Base-by-base conservation (phyloP, 2,888 invertebrate genomes). In the Tetropium fuscum region DNA sequence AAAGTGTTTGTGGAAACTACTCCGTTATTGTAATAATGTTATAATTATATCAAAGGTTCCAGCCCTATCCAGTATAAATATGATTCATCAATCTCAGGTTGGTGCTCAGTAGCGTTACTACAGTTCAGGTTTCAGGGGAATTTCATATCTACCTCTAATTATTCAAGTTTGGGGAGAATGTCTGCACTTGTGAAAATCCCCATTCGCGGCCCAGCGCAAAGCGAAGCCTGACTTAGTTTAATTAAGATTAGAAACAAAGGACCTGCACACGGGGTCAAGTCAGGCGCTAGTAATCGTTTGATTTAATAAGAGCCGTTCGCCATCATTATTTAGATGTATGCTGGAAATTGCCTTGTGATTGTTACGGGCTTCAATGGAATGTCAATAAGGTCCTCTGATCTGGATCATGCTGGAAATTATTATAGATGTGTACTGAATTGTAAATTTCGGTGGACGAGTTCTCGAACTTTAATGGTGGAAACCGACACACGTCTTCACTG, bases 261-360 rank as follows among this genome's bases (percentile, higher is more conserved):
- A 25, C 25, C 22, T 4, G 25, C 38, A 36, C 22, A 13, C 22
- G 8, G 22, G 32, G 8, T 10, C 51, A 11, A 40, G 22, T 43
- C 25, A 13, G 10, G n/a, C 51, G 15, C 13, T 15, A 13, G n/a
- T 18, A 20, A 40, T 51, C 51, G 25, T 10, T 8, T 10, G 10
- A 11, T 16, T 34, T 51, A 51, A 51, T 51, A 40, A 32, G 27
- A 38, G 38, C 51, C 6, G 15, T 10, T 25, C 8, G 43, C 25
- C 18, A n/a, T 44, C 53, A 43, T 43, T 68, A 69, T 69, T 69
- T 66, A 70, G 64, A 68, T 64, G 67, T 69, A 62, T 67, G 69
- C 60, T 58, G 58, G 63, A 64, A 67, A 70, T 71, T 69, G 69
- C 69, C 68, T 56, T 63, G 65, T 71, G 69, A 71, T 70, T 65